A percentile compares a stretch with the other conserved stretches of the same genome.
These are phyloP conservation scores for Stegostoma tigrinum DNA, from an alignment of 2,113 vertebrate species.

Conservation along the genomic window DNA sequence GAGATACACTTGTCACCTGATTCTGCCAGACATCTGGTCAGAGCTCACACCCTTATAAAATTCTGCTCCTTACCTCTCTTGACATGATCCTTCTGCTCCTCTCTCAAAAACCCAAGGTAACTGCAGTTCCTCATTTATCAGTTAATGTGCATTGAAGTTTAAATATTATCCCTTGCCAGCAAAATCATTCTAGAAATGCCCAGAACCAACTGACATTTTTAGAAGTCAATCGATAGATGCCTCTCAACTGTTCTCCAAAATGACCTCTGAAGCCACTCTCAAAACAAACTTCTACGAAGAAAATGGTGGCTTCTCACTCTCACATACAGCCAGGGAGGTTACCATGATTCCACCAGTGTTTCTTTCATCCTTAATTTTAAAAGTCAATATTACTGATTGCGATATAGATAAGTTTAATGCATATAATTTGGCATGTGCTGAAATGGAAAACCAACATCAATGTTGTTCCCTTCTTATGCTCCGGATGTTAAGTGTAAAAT, in stretches of 20 bases:
- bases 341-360: neutral
- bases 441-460: neutral
- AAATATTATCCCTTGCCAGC: no score
- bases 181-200: no score
- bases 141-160: no score
- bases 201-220: neutral
- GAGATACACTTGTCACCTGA: no score
- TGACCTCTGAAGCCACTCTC: neutral
- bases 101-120: no score
- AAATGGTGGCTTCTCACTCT: neutral
- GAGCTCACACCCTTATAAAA: no score
- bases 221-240: neutral
- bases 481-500: neutral
- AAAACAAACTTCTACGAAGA: neutral
- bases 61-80: no score
- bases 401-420: neutral
- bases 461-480: neutral
- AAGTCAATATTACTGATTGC: neutral
- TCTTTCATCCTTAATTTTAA: neutral
- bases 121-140: no score
- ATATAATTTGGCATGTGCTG: neutral
- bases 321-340: neutral
- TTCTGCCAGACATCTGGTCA: no score
- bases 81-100: no score
- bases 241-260: neutral